Base-by-base conservation (phyloP, 2,113 vertebrate genomes). In the Atrichornis clamosus region DNA sequence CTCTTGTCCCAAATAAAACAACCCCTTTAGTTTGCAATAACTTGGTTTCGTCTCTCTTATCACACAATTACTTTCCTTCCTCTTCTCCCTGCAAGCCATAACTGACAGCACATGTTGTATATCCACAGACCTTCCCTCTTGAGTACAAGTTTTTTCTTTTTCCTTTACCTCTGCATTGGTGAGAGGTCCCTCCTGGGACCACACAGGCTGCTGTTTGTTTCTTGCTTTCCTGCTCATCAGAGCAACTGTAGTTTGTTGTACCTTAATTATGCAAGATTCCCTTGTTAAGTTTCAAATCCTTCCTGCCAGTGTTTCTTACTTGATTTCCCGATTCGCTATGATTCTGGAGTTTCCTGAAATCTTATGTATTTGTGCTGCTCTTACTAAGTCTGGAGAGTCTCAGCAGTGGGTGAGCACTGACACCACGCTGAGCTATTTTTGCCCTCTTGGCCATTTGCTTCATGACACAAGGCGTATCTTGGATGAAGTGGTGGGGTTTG, bases 141-240 rank as follows among this genome's bases (percentile, higher is more conserved):
- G 80, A 72, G 44, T 80, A 46, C 52, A 56, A 77, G 24, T n/a
- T 88, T 89, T 67, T 64, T 30, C 44, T 84, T 81, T 80, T 86
- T 53, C 67, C 72, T 84, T 95, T 92, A 64, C 84, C 83, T 46
- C 96, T 42, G n/a, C 14, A 41, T 49, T 72, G 90, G 47, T 58
- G 65, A 42, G 83, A 93, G 82, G 62, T 84, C 62, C 69, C 92
- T 93, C 95, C 88, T 92, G 95, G 92, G 95, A 96, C 73, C n/a
- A 16, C 44, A 56, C 72, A 88, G 79, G 67, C 95, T 96, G 87
- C 90, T 94, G 87, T 91, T 96, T 94, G 79, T 92, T 93, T 92
- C 93, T 95, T 93, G 93, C 73, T 93, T 96, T 95, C 88, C 95
- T 96, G 92, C 83, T 96, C 93, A 94, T 96, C 95, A 96, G 95